Conservation (phyloP, 2,113 vertebrate genomes). For the Pangasianodon gigas region DNA sequence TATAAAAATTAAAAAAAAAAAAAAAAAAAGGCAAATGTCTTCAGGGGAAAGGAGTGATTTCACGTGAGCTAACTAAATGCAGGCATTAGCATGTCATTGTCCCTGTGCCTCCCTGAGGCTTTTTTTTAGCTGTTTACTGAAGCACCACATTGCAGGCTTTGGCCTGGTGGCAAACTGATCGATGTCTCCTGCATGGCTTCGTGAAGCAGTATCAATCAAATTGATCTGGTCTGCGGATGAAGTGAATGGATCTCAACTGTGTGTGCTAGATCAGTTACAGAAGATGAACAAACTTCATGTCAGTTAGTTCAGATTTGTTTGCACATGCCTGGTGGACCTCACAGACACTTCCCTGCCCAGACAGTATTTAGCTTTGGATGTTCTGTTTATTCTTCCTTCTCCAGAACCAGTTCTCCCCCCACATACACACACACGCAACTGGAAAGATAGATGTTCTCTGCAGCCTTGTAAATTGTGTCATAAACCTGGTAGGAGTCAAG, state of each 20-base stretch:
- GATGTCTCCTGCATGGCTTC: conserved; percentile 5
- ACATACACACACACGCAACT: not conserved
- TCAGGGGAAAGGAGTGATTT: not conserved
- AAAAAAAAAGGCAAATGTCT: not conserved
- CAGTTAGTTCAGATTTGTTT: conserved; percentile 4
- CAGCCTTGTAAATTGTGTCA: not conserved
- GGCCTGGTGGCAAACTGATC: not conserved
- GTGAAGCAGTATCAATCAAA: conserved; percentile 1
- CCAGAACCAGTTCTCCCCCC: not conserved
- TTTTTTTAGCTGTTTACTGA: conserved; percentile 18
- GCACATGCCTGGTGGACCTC: not conserved
- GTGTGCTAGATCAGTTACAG: conserved; percentile 12
- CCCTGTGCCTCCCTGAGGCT: not conserved
- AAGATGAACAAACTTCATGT: conserved; percentile 10
- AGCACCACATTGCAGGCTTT: not conserved
- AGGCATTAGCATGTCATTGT: not conserved
- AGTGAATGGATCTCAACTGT: not conserved
- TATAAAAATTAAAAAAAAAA: not conserved
- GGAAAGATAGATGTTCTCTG: not conserved
- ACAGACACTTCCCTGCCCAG: not conserved
- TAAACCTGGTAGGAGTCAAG: not conserved
- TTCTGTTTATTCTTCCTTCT: not conserved
- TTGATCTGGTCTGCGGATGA: not conserved
- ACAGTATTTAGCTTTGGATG: conserved; percentile 18
- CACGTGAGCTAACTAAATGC: not conserved